Evolutionary conservation across 2,113 vertebrate genomes (phyloP).

Genomic region (Notothenia coriiceps): DNA sequence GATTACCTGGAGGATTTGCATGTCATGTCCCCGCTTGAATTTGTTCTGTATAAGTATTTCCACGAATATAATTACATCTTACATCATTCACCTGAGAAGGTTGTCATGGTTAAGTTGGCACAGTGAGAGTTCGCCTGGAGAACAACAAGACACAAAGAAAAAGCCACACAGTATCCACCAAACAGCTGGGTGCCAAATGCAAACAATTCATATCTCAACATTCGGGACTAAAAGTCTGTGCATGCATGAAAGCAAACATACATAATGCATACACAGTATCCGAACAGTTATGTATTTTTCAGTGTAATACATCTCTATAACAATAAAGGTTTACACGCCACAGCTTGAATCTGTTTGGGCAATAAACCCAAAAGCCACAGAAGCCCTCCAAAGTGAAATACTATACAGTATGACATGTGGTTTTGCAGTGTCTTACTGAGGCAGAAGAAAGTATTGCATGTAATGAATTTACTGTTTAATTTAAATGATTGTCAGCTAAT

Average conservation of each 20-base stretch:
- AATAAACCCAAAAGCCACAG: conserved; percentile 14
- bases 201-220: not conserved
- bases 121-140: not conserved
- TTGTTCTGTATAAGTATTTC: not conserved
- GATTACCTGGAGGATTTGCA: not conserved
- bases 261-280: conserved; percentile 17
- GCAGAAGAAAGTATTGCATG: not conserved
- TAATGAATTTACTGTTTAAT: not conserved
- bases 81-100: conserved; percentile 11
- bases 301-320: too few relatives aligned
- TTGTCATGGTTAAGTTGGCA: conserved; percentile 7
- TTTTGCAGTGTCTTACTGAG: too few relatives aligned
- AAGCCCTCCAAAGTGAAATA: not conserved
- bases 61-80: conserved; percentile 1
- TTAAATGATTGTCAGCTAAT: not conserved
- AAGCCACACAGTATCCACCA: not conserved
- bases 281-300: not conserved
- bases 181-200: conserved; percentile 13
- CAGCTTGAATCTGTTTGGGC: conserved; percentile 10
- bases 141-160: not conserved
- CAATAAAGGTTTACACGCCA: not conserved
- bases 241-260: conserved; percentile 12
- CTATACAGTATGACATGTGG: too few relatives aligned
- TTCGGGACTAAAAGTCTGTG: conserved; percentile 1
- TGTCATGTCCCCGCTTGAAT: not conserved